phyloP scores from a whole-genome alignment of 1,140 invertebrate species.

The Diachasmimorpha longicaudata region DNA sequence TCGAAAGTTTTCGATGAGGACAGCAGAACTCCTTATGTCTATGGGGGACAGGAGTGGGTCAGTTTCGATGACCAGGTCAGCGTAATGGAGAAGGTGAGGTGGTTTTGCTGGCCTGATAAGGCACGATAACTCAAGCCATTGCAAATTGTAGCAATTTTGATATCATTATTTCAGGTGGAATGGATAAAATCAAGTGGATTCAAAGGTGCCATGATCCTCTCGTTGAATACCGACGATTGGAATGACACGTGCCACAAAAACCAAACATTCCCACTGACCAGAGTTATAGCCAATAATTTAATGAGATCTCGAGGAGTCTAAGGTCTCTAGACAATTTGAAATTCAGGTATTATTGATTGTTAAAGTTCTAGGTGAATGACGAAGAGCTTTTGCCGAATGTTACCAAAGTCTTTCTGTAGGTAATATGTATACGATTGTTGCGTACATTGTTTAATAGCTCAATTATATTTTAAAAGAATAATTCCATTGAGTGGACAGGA shows the following conservation, averaged over 20 bases:
- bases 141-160: too few relatives aligned
- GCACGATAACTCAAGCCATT: too few relatives aligned
- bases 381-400: not conserved
- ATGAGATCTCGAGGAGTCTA: not conserved
- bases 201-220: conserved; percentile 79
- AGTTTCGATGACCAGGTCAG: conserved; percentile 85
- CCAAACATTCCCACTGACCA: conserved; percentile 50
- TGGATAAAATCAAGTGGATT: conserved; percentile 70
- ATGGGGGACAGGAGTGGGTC: conserved; percentile 80
- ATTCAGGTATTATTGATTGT: not conserved
- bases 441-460: not conserved
- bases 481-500: not conserved
- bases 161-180: conserved; percentile 61
- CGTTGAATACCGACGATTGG: conserved; percentile 77
- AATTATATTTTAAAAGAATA: too few relatives aligned
- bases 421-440: not conserved
- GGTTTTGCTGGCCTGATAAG: conserved; percentile 22
- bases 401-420: not conserved
- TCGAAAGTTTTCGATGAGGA: conserved; percentile 69
- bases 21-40: conserved; percentile 80
- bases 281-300: conserved; percentile 12
- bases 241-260: conserved; percentile 49
- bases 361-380: not conserved
- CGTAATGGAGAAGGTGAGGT: conserved; percentile 72
- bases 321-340: not conserved